These are phyloP conservation scores for Eurois occulta DNA, from an alignment of 2,888 invertebrate species.

Conservation along the genomic window DNA sequence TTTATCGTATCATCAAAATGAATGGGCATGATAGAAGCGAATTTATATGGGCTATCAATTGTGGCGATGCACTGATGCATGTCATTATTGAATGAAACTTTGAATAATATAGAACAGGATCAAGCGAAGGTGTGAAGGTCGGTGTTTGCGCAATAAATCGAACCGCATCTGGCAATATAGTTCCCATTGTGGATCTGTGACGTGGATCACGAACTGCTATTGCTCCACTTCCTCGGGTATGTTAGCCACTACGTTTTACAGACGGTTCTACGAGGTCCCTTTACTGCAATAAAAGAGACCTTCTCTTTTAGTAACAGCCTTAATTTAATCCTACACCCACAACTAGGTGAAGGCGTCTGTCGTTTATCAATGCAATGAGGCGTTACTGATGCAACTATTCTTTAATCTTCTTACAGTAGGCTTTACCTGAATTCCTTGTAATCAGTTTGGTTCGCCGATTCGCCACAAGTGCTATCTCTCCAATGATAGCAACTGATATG, in stretches of 20 bases:
- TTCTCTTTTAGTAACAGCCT: slow-evolving; percentile 64
- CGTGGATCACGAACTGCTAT: slow-evolving; percentile 80
- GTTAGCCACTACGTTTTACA: slow-evolving; percentile 61
- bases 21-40: slow-evolving; percentile 58
- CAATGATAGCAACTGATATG: neutral
- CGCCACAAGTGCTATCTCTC: neutral
- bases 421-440: slow-evolving; percentile 9
- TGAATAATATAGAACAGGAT: slow-evolving; percentile 74
- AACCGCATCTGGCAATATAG: slow-evolving; percentile 79
- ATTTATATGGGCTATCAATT: slow-evolving; percentile 58
- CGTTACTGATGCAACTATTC: slow-evolving; percentile 58
- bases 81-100: slow-evolving; percentile 55
- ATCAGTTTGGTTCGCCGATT: slow-evolving; percentile 7
- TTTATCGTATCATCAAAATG: slow-evolving; percentile 49
- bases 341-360: slow-evolving; percentile 67
- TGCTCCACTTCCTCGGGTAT: slow-evolving; percentile 75
- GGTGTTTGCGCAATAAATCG: slow-evolving; percentile 79
- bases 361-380: slow-evolving; percentile 64
- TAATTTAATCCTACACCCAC: slow-evolving; percentile 67
- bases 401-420: slow-evolving; percentile 42
- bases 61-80: slow-evolving; percentile 47
- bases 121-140: slow-evolving; percentile 79
- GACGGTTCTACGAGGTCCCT: slow-evolving; percentile 66
- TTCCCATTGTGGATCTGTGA: slow-evolving; percentile 80
- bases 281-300: slow-evolving; percentile 65